Conservation (phyloP, 2,797 vertebrate genomes). For the Gambusia yucatana region DNA sequence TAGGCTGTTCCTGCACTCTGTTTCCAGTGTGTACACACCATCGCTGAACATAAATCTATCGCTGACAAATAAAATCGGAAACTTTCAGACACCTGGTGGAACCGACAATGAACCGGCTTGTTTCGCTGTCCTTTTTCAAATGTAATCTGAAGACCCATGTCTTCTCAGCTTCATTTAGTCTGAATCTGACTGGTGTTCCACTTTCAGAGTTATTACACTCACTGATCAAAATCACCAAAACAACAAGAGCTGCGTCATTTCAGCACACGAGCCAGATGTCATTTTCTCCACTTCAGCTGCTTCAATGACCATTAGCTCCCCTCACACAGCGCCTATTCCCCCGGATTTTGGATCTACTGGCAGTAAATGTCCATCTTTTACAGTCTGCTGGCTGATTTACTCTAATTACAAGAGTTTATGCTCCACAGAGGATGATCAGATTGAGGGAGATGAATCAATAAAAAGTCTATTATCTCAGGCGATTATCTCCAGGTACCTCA, state of each 20-base stretch:
- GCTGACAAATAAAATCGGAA: constrained; percentile 10
- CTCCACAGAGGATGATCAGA: constrained; percentile 66
- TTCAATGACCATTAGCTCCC: constrained; percentile 61
- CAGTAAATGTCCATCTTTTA: constrained; percentile 71
- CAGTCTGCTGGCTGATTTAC: constrained; percentile 76
- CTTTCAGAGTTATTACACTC: constrained; percentile 38
- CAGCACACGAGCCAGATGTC: constrained; percentile 29
- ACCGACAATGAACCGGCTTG: not conserved
- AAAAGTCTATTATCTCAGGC: constrained; percentile 77
- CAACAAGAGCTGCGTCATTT: constrained; percentile 21
- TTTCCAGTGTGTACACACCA: not conserved
- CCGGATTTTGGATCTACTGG: constrained; percentile 47
- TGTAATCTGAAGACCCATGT: constrained; percentile 10
- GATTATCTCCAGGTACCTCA: constrained; percentile 62
- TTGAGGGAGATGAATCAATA: constrained; percentile 78
- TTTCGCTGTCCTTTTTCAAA: constrained; percentile 4
- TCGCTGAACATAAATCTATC: not conserved
- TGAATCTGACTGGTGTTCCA: constrained; percentile 1
- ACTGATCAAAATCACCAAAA: constrained; percentile 23
- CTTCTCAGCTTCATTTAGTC: not conserved
- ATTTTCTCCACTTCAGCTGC: constrained; percentile 60
- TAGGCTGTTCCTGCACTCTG: not conserved
- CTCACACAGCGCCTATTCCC: constrained; percentile 36
- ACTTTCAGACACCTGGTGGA: not conserved
- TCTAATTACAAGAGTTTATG: constrained; percentile 73